Evolutionary conservation across 2,797 vertebrate species (phyloP).

Genomic region (Gephyroberyx darwinii): DNA sequence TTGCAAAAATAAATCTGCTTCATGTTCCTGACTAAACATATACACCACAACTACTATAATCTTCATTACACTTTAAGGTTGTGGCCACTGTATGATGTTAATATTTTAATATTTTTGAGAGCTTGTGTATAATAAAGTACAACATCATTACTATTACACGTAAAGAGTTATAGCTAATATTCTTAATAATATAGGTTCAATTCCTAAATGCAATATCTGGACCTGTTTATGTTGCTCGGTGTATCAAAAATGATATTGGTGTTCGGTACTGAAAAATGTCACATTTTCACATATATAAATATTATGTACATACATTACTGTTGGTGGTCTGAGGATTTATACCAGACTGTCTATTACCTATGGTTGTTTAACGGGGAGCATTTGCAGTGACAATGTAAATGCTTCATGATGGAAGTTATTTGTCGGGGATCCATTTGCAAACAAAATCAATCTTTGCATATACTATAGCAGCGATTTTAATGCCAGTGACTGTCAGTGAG

Average conservation of each 20-base stretch:
- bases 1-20: constrained; percentile 62
- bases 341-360: too few relatives aligned
- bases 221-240: too few relatives aligned
- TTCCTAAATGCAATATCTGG: neutral
- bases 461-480: constrained; percentile 55
- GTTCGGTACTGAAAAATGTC: too few relatives aligned
- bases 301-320: too few relatives aligned
- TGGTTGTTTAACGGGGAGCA: too few relatives aligned
- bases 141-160: neutral
- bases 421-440: constrained; percentile 39
- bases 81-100: constrained; percentile 27
- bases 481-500: constrained; percentile 72
- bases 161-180: neutral
- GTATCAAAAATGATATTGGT: too few relatives aligned
- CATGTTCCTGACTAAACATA: constrained; percentile 42
- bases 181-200: neutral
- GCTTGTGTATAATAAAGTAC: constrained; percentile 16
- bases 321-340: too few relatives aligned
- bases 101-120: constrained; percentile 25
- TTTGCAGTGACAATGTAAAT: neutral
- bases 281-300: too few relatives aligned
- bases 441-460: constrained; percentile 57
- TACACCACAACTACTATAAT: constrained; percentile 4
- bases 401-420: neutral
- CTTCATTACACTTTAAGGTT: constrained; percentile 4